Percentiles rank a stretch among this genome's conserved stretches.
Conservation (phyloP, 2,113 vertebrate species). For the Hypocryptadius cinnamomeus region DNA sequence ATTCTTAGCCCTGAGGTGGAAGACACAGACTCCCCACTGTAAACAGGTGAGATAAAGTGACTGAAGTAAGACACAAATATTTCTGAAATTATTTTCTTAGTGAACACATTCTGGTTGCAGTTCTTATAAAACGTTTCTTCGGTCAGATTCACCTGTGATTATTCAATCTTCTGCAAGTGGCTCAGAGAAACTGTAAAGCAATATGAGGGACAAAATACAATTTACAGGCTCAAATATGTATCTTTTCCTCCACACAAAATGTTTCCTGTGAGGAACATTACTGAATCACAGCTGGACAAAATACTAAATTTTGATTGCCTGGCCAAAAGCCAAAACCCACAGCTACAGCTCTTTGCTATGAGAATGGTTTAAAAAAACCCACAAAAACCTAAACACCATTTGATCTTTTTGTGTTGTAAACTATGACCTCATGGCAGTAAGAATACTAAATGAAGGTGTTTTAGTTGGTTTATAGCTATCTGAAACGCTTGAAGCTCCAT, state of each 20-base stretch:
- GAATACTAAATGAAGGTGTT: constrained; percentile 60
- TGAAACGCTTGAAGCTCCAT: constrained; percentile 60
- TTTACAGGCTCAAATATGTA: constrained; percentile 43
- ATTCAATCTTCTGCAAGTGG: constrained; percentile 30
- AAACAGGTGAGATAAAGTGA: background rate
- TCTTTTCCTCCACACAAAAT: constrained; percentile 54
- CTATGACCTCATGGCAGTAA: constrained; percentile 64
- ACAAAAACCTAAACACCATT: constrained; percentile 31
- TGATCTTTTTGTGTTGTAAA: constrained; percentile 57
- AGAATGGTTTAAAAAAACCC: background rate
- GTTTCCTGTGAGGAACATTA: constrained; percentile 64
- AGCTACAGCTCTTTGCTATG: constrained; percentile 50
- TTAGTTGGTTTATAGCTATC: constrained; percentile 68
- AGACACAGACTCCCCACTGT: background rate
- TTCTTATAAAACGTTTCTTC: background rate
- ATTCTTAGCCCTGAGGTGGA: background rate
- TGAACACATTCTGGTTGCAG: background rate
- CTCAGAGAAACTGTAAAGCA: constrained; percentile 14
- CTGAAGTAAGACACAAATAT: background rate
- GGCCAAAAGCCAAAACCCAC: constrained; percentile 63
- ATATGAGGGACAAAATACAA: constrained; percentile 12
- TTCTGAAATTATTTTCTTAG: background rate
- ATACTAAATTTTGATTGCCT: constrained; percentile 64
- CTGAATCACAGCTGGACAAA: constrained; percentile 69
- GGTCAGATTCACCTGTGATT: background rate